Evolutionary conservation across 2,113 vertebrate species (phyloP).

Genomic region (Oncorhynchus clarkii): DNA sequence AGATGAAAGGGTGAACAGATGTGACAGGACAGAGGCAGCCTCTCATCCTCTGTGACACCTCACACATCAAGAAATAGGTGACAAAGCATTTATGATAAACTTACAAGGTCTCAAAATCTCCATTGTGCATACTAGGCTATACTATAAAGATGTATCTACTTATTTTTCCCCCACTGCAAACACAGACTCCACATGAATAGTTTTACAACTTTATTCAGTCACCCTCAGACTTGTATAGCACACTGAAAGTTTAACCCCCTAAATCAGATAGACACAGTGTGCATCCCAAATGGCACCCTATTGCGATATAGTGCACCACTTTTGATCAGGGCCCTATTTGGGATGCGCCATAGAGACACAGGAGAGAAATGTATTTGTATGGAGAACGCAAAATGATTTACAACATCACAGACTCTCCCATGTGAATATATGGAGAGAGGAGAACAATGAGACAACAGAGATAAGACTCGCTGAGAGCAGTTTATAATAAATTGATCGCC

Average conservation of each 20-base stretch:
- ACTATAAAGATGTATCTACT: too few relatives aligned
- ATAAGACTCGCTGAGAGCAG: slow-evolving; percentile 24
- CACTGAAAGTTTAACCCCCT: slow-evolving; percentile 13
- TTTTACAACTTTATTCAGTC: slow-evolving; percentile 16
- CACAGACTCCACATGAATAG: slow-evolving; percentile 9
- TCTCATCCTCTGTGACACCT: slow-evolving; percentile 10
- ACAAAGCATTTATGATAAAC: slow-evolving; percentile 16
- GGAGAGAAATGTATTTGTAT: slow-evolving; percentile 26
- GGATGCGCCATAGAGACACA: neutral
- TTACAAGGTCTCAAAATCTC: neutral
- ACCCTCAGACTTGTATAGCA: neutral
- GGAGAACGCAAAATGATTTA: slow-evolving; percentile 33
- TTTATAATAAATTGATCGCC: slow-evolving; percentile 28
- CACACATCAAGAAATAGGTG: slow-evolving; percentile 19
- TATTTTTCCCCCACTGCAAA: neutral
- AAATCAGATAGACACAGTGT: neutral
- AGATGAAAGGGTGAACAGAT: neutral
- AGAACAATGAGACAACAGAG: slow-evolving; percentile 20
- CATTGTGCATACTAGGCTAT: slow-evolving; percentile 1
- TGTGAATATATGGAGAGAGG: slow-evolving; percentile 2
- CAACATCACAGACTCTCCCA: slow-evolving; percentile 28
- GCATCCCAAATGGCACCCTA: too few relatives aligned
- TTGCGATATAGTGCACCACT: too few relatives aligned
- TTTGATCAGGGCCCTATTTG: too few relatives aligned
- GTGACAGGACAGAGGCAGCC: neutral